Evolutionary conservation across 2,113 vertebrate species (phyloP).

Genomic region (Phoenicopterus ruber): DNA sequence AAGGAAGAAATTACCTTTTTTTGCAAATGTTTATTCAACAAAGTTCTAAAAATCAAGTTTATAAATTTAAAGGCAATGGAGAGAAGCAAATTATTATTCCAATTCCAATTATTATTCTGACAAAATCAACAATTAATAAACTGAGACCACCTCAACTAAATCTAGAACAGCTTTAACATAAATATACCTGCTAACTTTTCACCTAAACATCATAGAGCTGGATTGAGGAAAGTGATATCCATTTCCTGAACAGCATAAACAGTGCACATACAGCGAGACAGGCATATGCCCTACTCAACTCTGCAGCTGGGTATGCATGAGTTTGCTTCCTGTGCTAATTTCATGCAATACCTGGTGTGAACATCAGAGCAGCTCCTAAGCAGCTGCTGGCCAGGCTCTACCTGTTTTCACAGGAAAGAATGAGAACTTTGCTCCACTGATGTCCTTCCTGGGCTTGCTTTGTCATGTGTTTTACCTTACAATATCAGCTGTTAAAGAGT

Average conservation of each 20-base stretch:
- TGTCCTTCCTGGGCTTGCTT: neutral
- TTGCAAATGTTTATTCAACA: neutral
- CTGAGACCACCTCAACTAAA: neutral
- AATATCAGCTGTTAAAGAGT: neutral
- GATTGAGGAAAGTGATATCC: neutral
- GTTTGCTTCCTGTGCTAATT: neutral
- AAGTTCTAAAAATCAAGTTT: neutral
- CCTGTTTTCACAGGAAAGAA: neutral
- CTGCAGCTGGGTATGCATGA: neutral
- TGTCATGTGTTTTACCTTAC: neutral
- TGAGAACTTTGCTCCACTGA: neutral
- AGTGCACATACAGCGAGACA: rapidly evolving
- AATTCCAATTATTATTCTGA: neutral
- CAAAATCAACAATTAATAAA: neutral
- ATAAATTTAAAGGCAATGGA: neutral
- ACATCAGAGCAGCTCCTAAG: neutral
- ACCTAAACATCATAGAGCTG: neutral
- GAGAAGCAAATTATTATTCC: neutral
- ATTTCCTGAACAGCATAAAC: neutral
- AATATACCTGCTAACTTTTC: neutral
- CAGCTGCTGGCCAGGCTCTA: neutral
- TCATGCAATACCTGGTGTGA: neutral
- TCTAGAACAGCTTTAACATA: neutral
- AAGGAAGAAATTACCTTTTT: neutral
- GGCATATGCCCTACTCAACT: rapidly evolving